A percentile compares a stretch with the other conserved stretches of the same genome.
phyloP scores from a whole-genome alignment of 37 sponge, comb jelly and placozoan species.

The Chondrilla cf. caribensis region DNA sequence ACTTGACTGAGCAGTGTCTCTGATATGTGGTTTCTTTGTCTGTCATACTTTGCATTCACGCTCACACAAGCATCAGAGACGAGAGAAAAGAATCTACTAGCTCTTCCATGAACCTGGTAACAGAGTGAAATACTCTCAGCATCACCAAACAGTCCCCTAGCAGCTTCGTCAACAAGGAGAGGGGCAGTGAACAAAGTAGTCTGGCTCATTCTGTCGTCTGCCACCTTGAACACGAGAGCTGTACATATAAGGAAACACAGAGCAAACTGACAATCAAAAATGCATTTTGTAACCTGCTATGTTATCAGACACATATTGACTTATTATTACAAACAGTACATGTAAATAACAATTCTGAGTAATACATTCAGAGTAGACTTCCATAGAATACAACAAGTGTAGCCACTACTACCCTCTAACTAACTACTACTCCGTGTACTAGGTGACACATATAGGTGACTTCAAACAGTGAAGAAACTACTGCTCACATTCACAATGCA shows the following conservation, averaged over 20 bases:
- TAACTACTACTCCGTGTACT: too few species aligned
- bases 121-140: not conserved
- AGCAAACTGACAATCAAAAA: too few species aligned
- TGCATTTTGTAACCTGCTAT: too few species aligned
- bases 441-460: too few species aligned
- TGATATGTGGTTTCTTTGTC: not conserved
- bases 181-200: constrained; percentile 16
- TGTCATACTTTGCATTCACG: constrained; percentile 1
- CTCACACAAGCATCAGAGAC: constrained; percentile 12
- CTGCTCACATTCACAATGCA: not conserved
- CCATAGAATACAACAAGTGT: too few species aligned
- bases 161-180: not conserved
- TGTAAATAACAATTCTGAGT: too few species aligned
- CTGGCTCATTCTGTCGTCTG: not conserved
- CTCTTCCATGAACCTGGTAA: constrained; percentile 13
- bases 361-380: too few species aligned
- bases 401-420: too few species aligned
- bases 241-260: not conserved
- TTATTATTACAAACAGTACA: too few species aligned
- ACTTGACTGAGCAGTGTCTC: not conserved
- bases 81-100: not conserved
- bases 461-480: too few species aligned
- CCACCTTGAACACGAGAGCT: not conserved
- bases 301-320: too few species aligned
- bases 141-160: not conserved